Conservation (phyloP, 2,113 vertebrate genomes). For the Anoura caudifer region DNA sequence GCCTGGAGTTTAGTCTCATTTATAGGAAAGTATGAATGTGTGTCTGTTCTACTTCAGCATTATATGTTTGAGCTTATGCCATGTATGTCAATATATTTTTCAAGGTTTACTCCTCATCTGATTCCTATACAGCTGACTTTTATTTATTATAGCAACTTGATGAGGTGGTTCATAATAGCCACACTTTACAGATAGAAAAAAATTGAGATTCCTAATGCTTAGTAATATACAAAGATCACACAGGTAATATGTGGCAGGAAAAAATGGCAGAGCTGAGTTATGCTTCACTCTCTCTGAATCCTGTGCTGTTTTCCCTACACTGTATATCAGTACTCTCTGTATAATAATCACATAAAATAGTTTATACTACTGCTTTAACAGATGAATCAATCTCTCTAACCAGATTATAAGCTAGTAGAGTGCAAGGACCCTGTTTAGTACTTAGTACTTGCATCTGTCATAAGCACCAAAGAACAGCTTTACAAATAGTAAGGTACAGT, state of each 20-base stretch:
- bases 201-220: not conserved
- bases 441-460: not conserved
- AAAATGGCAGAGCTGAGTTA: not conserved
- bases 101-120: not conserved
- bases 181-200: not conserved
- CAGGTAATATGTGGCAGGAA: not conserved
- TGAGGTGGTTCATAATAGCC: not conserved
- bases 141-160: not conserved
- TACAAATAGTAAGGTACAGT: not conserved
- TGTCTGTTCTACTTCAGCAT: not conserved
- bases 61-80: not conserved
- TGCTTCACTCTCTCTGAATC: not conserved
- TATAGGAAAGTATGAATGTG: not conserved
- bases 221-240: not conserved
- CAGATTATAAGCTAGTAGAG: not conserved
- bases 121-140: not conserved
- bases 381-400: not conserved
- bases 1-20: not conserved
- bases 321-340: not conserved
- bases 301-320: not conserved
- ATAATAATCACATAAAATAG: not conserved
- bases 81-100: not conserved
- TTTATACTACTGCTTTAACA: not conserved
- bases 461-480: not conserved
- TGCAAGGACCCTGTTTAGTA: not conserved